Conservation (phyloP, 2,888 invertebrate genomes). For the Drepana falcataria region DNA sequence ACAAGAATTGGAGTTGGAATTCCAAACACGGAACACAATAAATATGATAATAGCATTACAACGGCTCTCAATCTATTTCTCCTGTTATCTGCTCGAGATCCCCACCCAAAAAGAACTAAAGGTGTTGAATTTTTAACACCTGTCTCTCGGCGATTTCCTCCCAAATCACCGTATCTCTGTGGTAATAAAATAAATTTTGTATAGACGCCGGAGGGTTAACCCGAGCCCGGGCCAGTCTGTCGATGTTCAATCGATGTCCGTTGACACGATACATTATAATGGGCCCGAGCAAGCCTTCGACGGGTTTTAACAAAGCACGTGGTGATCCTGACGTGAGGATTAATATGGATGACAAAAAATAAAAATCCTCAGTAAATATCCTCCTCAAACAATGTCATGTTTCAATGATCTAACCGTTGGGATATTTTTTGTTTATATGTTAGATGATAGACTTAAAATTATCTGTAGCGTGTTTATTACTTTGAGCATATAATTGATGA, state of each 20-base stretch:
- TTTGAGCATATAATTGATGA: constrained; percentile 21
- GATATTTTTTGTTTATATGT: constrained; percentile 50
- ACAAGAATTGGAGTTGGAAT: constrained; percentile 53
- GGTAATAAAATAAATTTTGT: constrained; percentile 77
- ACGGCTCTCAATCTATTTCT: constrained; percentile 67
- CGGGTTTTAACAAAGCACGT: constrained; percentile 75
- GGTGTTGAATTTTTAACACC: constrained; percentile 77
- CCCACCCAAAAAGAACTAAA: constrained; percentile 61
- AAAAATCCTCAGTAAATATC: constrained; percentile 47
- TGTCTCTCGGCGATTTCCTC: constrained; percentile 73
- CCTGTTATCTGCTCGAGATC: constrained; percentile 59
- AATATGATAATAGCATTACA: constrained; percentile 64
- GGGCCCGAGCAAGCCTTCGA: constrained; percentile 65
- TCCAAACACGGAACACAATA: constrained; percentile 54
- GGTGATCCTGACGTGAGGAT: constrained; percentile 75
- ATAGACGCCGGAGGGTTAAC: constrained; percentile 74
- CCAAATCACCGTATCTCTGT: constrained; percentile 74
- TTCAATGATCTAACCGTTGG: constrained; percentile 39
- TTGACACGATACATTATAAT: constrained; percentile 78
- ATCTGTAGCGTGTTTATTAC: constrained; percentile 46
- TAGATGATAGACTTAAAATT: constrained; percentile 53
- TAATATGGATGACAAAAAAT: constrained; percentile 74
- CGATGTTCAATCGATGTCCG: constrained; percentile 76
- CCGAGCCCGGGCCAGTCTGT: constrained; percentile 54
- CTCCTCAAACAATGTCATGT: constrained; percentile 62